A percentile compares a stretch with the other conserved stretches of the same genome.
phyloP scores from a whole-genome alignment of 1,140 invertebrate genomes.

The Arion vulgaris region DNA sequence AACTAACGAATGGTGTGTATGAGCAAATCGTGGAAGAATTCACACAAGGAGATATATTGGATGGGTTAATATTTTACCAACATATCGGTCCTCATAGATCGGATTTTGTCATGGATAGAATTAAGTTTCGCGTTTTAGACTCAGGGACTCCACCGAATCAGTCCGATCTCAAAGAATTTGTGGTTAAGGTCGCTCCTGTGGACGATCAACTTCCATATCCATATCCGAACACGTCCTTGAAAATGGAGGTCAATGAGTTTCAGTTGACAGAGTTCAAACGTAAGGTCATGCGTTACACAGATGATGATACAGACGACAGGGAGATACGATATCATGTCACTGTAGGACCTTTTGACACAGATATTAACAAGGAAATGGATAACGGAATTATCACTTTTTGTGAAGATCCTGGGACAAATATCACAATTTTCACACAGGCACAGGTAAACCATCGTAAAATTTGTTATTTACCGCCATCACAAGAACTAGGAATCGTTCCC shows the following conservation, averaged over 20 bases:
- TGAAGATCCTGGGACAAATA: constrained; percentile 59
- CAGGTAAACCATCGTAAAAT: constrained; percentile 72
- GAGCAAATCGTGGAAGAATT: constrained; percentile 66
- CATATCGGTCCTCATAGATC: constrained; percentile 66
- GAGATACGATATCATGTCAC: constrained; percentile 65
- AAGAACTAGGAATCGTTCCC: constrained; percentile 68
- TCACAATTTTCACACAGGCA: constrained; percentile 69
- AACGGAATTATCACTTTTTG: constrained; percentile 68
- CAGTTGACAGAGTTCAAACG: constrained; percentile 67
- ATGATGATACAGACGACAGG: constrained; percentile 68
- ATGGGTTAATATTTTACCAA: constrained; percentile 71
- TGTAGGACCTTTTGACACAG: constrained; percentile 65
- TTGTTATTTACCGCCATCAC: constrained; percentile 70
- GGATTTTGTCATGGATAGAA: constrained; percentile 61
- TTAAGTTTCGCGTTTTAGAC: constrained; percentile 68
- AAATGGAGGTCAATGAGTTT: constrained; percentile 70
- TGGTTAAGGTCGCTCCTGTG: constrained; percentile 66
- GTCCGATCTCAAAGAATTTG: constrained; percentile 65
- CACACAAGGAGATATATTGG: constrained; percentile 71
- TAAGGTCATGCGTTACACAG: constrained; percentile 66
- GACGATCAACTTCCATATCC: constrained; percentile 71
- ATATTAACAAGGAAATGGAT: constrained; percentile 60
- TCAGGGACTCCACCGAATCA: constrained; percentile 68
- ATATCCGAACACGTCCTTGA: constrained; percentile 60
- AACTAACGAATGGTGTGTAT: constrained; percentile 63